Base-by-base conservation (phyloP, 2,113 vertebrate species). In the Rhinopomastus cyanomelas region DNA sequence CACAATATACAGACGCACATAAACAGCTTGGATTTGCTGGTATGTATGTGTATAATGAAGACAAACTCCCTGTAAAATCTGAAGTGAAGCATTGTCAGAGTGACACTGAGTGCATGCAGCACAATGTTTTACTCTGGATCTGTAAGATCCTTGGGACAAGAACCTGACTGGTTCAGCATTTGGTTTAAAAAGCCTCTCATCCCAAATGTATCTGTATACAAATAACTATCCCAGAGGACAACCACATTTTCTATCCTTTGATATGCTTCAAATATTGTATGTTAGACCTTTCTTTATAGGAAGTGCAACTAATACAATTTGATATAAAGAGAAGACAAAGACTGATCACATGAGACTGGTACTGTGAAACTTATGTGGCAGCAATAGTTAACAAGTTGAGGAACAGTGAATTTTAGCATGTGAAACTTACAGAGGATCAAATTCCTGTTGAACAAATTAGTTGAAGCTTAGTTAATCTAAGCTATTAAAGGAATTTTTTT, bases 1-100 rank as follows among this genome's bases (percentile, higher is more conserved):
- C 99, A 99, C 98, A 99, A 98, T 96, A 99, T 99, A 95, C 99
- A 99, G 97, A 98, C 97, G 4, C 99, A 99, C 37, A 95, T 97
- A 5, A 91, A 97, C 78, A 98, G 98, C 96, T 97, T 99, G 85
- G 97, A 98, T 55, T 98, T 98, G 98, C 97, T 99, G 98, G 99
- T 99, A 91, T 95, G 98, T 93, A 22, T 72, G 10, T 30, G 69
- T 17, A 18, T 13, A 53, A 19, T 9, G 16, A 39, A 61, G 56
- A 9, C 49, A 74, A 37, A 4, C 30, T 88, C 18, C 5, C 59
- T 61, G 8, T 46, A 21, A 51, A 68, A 22, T 29, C 30, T 56
- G 25, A 9, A 46, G 18, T 42, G 67, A 73, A 37, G 61, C 5
- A 2, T 39, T 68, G 29, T 13, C 19, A 55, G 36, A 12, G 30